Evolutionary conservation across 2,888 invertebrate species (phyloP).

Genomic region (Halictus quadricinctus): DNA sequence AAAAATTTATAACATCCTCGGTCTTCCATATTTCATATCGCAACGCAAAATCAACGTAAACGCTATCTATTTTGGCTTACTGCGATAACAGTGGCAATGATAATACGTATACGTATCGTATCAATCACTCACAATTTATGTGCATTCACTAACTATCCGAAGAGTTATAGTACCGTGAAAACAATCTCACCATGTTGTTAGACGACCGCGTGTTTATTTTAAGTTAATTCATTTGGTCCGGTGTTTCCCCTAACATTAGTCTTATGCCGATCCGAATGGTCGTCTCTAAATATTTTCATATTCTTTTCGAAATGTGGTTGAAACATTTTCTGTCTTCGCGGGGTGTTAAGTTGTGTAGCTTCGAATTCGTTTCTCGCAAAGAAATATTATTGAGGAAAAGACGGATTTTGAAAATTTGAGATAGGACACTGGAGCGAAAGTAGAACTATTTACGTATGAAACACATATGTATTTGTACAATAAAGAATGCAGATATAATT

Average conservation of each 20-base stretch:
- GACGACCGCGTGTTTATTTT: slow-evolving; percentile 8
- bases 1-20: background rate
- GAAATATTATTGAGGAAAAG: background rate
- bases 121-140: background rate
- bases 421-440: background rate
- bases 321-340: background rate
- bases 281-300: background rate
- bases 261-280: background rate
- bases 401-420: background rate
- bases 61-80: background rate
- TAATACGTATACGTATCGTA: background rate
- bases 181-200: slow-evolving; percentile 5
- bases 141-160: background rate
- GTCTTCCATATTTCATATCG: background rate
- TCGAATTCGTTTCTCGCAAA: background rate
- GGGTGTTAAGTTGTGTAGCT: background rate
- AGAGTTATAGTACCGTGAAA: slow-evolving; percentile 2
- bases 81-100: slow-evolving; percentile 5
- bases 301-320: background rate
- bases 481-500: too few species aligned
- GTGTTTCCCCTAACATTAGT: background rate
- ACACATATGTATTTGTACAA: background rate
- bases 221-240: slow-evolving; percentile 4
- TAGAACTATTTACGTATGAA: background rate
- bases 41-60: background rate